Conservation (phyloP, 2,888 invertebrate genomes). For the Scrobipalpa atriplicella region DNA sequence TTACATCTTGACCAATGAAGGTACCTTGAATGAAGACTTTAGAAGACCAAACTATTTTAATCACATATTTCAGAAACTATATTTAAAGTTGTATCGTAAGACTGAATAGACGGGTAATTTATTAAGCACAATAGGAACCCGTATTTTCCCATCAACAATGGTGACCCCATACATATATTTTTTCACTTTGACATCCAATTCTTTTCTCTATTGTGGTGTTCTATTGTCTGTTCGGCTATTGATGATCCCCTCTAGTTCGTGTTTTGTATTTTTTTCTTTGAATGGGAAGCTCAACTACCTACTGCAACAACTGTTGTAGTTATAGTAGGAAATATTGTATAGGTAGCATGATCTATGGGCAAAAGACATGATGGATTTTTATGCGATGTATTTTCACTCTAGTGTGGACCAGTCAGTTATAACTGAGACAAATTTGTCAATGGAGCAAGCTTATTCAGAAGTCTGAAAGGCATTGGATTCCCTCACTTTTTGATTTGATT, state of each 20-base stretch:
- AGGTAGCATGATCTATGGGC: too few species aligned
- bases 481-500: too few species aligned
- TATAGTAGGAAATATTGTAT: not conserved
- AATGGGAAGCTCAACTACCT: not conserved
- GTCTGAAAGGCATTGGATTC: too few species aligned
- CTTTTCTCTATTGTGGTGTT: constrained; percentile 57
- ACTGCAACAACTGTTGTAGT: not conserved
- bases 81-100: constrained; percentile 34
- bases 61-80: not conserved
- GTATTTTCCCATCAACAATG: constrained; percentile 70
- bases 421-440: too few species aligned
- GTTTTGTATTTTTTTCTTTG: constrained; percentile 31
- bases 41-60: too few species aligned
- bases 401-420: too few species aligned
- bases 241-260: constrained; percentile 32
- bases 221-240: constrained; percentile 50
- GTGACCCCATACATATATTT: constrained; percentile 61
- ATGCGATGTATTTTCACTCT: too few species aligned
- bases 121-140: constrained; percentile 60
- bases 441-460: too few species aligned
- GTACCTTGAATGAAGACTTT: not conserved
- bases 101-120: constrained; percentile 58
- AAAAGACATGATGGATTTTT: not conserved
- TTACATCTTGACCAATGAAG: too few species aligned
- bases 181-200: constrained; percentile 68